Conservation (phyloP, 2,113 vertebrate species). For the Fulica atra region DNA sequence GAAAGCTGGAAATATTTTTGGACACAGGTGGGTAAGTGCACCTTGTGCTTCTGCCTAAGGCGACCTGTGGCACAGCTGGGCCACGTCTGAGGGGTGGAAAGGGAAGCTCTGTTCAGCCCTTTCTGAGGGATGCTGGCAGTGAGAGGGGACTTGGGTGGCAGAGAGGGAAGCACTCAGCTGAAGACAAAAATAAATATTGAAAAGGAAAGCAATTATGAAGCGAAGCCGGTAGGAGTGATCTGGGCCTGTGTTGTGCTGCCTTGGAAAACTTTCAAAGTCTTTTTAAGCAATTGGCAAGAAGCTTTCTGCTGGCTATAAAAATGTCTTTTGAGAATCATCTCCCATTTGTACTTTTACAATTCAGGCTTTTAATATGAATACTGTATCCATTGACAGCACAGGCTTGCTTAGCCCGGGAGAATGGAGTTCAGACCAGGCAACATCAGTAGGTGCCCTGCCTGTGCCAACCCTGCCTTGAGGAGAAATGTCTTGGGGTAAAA, state of each 20-base stretch:
- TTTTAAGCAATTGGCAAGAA: constrained; percentile 43
- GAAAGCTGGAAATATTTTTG: neutral
- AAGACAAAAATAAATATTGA: constrained; percentile 33
- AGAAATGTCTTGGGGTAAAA: neutral
- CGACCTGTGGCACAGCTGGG: neutral
- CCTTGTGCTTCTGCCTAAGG: neutral
- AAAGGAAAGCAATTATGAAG: constrained; percentile 27
- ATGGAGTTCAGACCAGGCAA: neutral
- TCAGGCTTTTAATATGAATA: constrained; percentile 23
- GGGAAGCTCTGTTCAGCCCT: neutral
- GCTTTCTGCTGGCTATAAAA: constrained; percentile 24
- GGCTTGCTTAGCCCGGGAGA: neutral
- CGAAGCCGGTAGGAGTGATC: neutral
- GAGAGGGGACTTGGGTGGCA: neutral
- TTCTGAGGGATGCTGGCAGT: neutral
- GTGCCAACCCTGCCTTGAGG: neutral
- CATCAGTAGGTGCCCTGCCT: neutral
- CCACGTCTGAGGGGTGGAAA: accelerated
- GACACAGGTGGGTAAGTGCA: neutral
- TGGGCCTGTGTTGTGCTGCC: neutral
- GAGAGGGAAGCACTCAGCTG: neutral
- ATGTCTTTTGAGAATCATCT: constrained; percentile 40
- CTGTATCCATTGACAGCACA: neutral
- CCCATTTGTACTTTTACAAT: constrained; percentile 9
- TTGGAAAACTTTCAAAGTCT: constrained; percentile 58